Evolutionary conservation across 1,140 invertebrate genomes (phyloP).

Genomic region (Pissodes strobi): DNA sequence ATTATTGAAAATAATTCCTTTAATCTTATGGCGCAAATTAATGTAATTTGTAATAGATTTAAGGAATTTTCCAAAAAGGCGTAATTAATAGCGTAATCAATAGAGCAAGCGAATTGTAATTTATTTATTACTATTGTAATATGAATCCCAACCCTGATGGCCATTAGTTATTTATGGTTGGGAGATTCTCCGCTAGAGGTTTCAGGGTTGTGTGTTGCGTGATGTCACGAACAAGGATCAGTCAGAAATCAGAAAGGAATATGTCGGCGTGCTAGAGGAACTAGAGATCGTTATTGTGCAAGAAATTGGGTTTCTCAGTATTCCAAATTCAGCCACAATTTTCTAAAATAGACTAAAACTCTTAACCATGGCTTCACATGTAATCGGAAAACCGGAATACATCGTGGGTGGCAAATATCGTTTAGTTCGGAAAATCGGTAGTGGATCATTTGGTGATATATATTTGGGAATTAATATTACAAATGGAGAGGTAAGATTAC

Average conservation of each 20-base stretch:
- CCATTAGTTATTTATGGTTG: too few relatives aligned
- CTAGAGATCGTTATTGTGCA: conserved; percentile 52
- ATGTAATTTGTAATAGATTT: too few relatives aligned
- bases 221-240: conserved; percentile 54
- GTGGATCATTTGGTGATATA: conserved; percentile 98
- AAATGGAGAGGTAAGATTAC: conserved; percentile 82
- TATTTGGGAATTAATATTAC: conserved; percentile 95
- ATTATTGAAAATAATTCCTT: too few relatives aligned
- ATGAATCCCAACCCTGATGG: too few relatives aligned
- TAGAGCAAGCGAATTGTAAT: too few relatives aligned
- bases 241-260: conserved; percentile 49
- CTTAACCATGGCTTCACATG: conserved; percentile 48
- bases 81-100: too few relatives aligned
- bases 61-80: too few relatives aligned
- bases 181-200: too few relatives aligned
- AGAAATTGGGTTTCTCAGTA: conserved; percentile 45
- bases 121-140: too few relatives aligned
- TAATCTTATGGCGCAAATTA: too few relatives aligned
- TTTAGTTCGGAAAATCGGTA: conserved; percentile 95
- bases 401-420: conserved; percentile 91
- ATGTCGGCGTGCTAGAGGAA: conserved; percentile 55
- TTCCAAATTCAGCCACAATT: conserved; percentile 46
- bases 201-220: too few relatives aligned
- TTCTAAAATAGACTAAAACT: conserved; percentile 41
- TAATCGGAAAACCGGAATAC: conserved; percentile 51